Evolutionary conservation across 2,797 vertebrate species (phyloP), one percentile per base, ranked within the genome.

Genomic region (Crenichthys baileyi): DNA sequence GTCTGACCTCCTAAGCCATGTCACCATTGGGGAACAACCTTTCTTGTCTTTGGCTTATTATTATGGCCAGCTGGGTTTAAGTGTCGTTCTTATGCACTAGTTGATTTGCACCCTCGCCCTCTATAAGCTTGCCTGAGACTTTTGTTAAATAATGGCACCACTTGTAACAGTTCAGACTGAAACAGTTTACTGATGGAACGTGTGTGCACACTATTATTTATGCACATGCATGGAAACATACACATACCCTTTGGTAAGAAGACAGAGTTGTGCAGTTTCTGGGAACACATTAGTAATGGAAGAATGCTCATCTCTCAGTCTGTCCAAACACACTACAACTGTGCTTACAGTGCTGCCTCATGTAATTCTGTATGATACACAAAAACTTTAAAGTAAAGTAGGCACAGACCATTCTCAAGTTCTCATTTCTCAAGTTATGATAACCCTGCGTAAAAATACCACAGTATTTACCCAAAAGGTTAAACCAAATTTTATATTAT

Each of bases 141-240:
- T 80, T 80, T 88, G 76, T 89, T 89, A 83, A 93, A 94, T 90
- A 93, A 94, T 87, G 84, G 83, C 86, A 88, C 79, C 85, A 81
- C 91, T 93, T 94, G 90, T 92, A 93, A 94, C 91, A 95, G 94
- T 95, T 94, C 86, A 82, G 84, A 77, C 70, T 92, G 84, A 92
- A 92, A 92, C 82, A 58, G 94, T 93, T 94, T 90, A 92, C 87
- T 91, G 79, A 88, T 77, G 79, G 76, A 76, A 73, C 79, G 83
- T 82, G 76, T 77, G 48, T 39, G 72, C 75, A 78, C 72, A 80
- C 78, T 78, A 73, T 83, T 86, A 85, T 85, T 87, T 83, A 84
- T 84, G 76, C 80, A 29, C 73, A 39, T 70, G 70, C 77, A 81
- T 51, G 77, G 79, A 88, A 84, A 85, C 76, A 63, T 73, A 70